Base-by-base conservation (phyloP, 2,797 vertebrate genomes). In the Myioborus melanocephalus region DNA sequence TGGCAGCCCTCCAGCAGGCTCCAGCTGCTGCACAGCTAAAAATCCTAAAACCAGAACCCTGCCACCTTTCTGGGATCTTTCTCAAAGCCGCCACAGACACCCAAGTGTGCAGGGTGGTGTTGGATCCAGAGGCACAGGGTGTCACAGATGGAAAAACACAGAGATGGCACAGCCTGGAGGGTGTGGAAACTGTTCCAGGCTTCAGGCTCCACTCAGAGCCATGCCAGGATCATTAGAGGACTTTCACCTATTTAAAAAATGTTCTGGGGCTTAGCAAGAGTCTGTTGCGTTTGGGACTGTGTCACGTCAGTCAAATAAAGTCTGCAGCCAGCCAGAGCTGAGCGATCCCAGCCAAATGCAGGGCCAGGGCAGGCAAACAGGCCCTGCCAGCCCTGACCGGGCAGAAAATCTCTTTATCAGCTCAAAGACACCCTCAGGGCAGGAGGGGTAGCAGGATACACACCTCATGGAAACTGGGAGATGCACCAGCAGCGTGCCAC, bases 71-170 rank as follows among this genome's bases (percentile, higher is more conserved):
- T 39, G 52, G 34, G 61, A 10, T 21, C 37, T 50, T 57, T 61
- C 77, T 41, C 57, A 77, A 69, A 30, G 44, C 9, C 56, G 32
- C 15, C 66, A 18, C 43, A 69, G 55, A 15, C 59, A 20, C 8
- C 14, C 11, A 8, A 41, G 0, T 4, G 61, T 43, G 66, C 63
- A 57, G 77, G 70, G 20, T 2, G 14, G 4, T 4, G 0, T 0
- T 7, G 11, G 30, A 6, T 47, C 27, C 56, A 27, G 34, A 4
- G 9, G 10, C 14, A 10, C 1, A 17, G 34, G 21, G 10, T 16
- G 28, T 14, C 57, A 46, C 23, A 23, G 39, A 20, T 52, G 18
- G 68, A 57, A 49, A 89, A 76, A 64, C 5, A 10, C 4, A 0
- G 57, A 46, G 53, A 14, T 16, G 44, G 68, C 69, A 43, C 3